Base-by-base conservation (phyloP, 2,888 invertebrate species). In the Rotaria magnacalcarata region DNA sequence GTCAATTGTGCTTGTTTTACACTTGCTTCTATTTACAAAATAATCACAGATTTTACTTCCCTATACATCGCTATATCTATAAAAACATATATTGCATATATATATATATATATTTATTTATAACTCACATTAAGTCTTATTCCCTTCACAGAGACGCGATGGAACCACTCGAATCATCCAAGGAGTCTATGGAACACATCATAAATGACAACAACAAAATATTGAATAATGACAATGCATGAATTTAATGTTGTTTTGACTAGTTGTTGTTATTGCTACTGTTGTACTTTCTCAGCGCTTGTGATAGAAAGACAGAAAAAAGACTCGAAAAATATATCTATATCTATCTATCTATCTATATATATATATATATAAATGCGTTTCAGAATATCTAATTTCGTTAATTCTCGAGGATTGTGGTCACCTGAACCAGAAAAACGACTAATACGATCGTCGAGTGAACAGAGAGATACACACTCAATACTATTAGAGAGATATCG, bases 381-480 rank as follows among this genome's bases (percentile, higher is more conserved):
- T 67, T 67, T 67, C 67, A 67, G 67, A 67, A 67, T 19, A 34
- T 27, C 67, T 11, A 67, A 67, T 67, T 67, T 67, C 34, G 67
- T 34, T 67, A 67, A 67, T 14, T 27, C 6, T 67, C 67, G 67
- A 19, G 67, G 67, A 34, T 19, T 67, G 16, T 67, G 67, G 67
- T 67, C 67, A 34, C 34, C 67, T 14, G 27, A 27, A 34, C 27
- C 19, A 34, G 67, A 67, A 16, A 6, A 34, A 19, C 34, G 14
- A 67, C 67, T 34, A 67, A 67, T 19, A 19, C 67, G 1, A 67
- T 67, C 67, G 27, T 34, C 67, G 19, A 41, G 0, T 67, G 14
- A 67, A 67, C 27, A 67, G 27, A 41, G 34, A 67, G 34, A 27
- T 34, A 5, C 19, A 6, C 19, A 67, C 34, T 67, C 67, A 19